Conservation (phyloP, 2,888 invertebrate genomes). For the Molorchus minor region DNA sequence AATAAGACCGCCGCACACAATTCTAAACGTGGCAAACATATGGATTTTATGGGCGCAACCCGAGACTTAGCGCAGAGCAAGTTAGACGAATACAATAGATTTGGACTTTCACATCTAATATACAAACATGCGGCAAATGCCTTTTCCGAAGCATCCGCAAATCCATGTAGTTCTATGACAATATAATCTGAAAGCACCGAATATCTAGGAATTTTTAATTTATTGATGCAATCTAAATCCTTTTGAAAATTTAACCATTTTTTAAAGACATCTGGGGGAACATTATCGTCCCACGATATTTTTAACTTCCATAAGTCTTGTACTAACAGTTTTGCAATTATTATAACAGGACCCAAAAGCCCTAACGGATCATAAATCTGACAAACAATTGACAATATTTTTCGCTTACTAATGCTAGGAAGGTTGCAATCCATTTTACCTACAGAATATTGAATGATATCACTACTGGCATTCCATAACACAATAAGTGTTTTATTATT, state of each 20-base stretch:
- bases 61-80: constrained; percentile 5
- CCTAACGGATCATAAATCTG: constrained; percentile 32
- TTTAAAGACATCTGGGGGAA: constrained; percentile 9
- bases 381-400: constrained; percentile 21
- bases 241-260: constrained; percentile 13
- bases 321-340: constrained; percentile 20
- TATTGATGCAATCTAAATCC: constrained; percentile 4
- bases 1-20: constrained; percentile 4
- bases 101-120: background rate
- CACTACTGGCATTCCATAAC: constrained; percentile 10
- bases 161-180: constrained; percentile 17
- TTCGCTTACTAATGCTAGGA: constrained; percentile 21
- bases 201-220: constrained; percentile 7
- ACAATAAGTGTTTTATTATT: constrained; percentile 20
- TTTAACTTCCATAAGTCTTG: constrained; percentile 28
- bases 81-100: background rate
- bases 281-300: constrained; percentile 25
- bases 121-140: background rate
- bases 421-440: constrained; percentile 1
- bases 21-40: constrained; percentile 3
- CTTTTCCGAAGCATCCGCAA: constrained; percentile 12
- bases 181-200: constrained; percentile 1
- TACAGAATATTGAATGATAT: constrained; percentile 19
- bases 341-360: constrained; percentile 23
- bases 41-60: constrained; percentile 2